Conservation (phyloP, 2,888 invertebrate species). For the Bombylius discolor region DNA sequence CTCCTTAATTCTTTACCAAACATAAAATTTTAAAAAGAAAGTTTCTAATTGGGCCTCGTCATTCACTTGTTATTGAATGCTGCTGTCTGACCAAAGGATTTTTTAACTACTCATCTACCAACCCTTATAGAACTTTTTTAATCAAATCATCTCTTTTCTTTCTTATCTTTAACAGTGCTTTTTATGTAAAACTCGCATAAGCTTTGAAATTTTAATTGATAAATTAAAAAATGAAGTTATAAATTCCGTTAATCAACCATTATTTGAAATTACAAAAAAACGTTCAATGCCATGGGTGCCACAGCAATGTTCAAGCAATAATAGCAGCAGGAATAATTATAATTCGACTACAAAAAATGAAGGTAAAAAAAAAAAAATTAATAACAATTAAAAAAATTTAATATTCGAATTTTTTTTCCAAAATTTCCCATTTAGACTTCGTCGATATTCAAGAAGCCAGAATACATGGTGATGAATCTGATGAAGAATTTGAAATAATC, state of each 20-base stretch:
- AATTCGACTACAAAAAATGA: conserved; percentile 15
- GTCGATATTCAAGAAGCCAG: conserved; percentile 21
- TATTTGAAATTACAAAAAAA: conserved; percentile 76
- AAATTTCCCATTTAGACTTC: neutral
- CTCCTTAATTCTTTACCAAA: no score
- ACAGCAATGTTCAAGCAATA: conserved; percentile 29
- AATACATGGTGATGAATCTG: conserved; percentile 47
- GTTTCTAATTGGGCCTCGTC: no score
- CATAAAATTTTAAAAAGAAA: no score
- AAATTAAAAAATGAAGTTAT: conserved; percentile 48
- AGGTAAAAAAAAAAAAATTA: conserved; percentile 20
- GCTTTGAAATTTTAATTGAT: conserved; percentile 28
- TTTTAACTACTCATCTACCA: no score
- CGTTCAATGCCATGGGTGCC: conserved; percentile 65
- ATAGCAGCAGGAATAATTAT: neutral
- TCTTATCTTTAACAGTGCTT: conserved; percentile 57
- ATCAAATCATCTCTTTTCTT: no score
- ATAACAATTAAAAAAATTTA: neutral
- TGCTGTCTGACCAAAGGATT: no score
- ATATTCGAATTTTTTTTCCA: neutral
- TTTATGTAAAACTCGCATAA: conserved; percentile 63
- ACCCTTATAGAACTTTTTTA: no score
- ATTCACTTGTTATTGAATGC: no score
- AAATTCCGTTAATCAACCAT: conserved; percentile 49
- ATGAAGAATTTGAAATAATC: conserved; percentile 59